phyloP scores from a whole-genome alignment of 2,797 vertebrate species.

The Spheniscus humboldti region DNA sequence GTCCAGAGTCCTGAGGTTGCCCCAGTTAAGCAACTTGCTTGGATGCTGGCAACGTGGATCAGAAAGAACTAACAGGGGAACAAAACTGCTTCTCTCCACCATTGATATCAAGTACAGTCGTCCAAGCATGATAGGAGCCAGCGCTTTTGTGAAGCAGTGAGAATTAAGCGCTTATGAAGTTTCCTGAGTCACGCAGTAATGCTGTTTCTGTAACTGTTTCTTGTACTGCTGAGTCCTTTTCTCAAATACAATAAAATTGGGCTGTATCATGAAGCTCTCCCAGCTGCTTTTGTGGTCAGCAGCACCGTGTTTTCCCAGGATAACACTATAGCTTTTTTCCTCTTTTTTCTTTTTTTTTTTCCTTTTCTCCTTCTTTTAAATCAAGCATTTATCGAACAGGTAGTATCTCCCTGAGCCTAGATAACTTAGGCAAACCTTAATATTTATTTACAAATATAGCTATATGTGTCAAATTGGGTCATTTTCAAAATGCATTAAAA shows the following conservation, averaged over 20 bases:
- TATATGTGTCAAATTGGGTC: background rate
- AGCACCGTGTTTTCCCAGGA: background rate
- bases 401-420: background rate
- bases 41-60: background rate
- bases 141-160: background rate
- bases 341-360: fast-evolving
- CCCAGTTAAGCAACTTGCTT: background rate
- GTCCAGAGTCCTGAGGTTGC: background rate
- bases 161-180: background rate
- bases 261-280: background rate
- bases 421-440: background rate
- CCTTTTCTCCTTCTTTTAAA: background rate
- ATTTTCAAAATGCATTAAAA: background rate
- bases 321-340: fast-evolving
- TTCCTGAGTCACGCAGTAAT: background rate
- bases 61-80: background rate
- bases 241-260: background rate
- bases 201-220: background rate
- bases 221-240: background rate
- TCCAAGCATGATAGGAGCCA: background rate
- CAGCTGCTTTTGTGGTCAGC: background rate
- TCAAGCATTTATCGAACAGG: background rate
- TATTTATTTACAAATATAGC: background rate
- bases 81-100: background rate
- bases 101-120: background rate